phyloP scores from a whole-genome alignment of 2,888 invertebrate species.

The Smittia aterrima region DNA sequence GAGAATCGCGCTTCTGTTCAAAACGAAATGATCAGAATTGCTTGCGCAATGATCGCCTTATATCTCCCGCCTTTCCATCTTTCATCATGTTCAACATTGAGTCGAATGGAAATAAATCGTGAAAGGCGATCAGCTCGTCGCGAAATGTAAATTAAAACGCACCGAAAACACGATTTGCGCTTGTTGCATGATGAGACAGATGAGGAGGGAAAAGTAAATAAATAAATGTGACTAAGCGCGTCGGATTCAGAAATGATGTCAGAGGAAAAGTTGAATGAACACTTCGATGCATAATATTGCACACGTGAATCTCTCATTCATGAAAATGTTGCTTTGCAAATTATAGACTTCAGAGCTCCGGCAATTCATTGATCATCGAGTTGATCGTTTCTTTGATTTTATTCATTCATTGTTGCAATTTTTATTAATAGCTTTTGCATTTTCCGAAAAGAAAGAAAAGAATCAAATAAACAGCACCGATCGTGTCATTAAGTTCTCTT shows the following conservation, averaged over 20 bases:
- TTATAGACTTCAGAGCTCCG: neutral
- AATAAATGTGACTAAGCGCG: neutral
- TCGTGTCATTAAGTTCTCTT: neutral
- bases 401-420: constrained; percentile 5
- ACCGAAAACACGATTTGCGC: neutral
- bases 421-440: constrained; percentile 5
- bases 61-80: too few species aligned
- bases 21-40: too few species aligned
- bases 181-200: constrained; percentile 1
- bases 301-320: neutral
- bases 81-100: neutral
- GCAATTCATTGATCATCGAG: too few species aligned
- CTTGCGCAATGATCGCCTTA: too few species aligned
- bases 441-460: neutral
- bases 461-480: neutral
- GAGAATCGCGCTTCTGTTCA: too few species aligned
- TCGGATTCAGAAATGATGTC: neutral
- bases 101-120: neutral
- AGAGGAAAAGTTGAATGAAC: constrained; percentile 8
- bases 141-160: neutral
- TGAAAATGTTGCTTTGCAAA: neutral
- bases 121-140: neutral
- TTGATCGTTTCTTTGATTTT: neutral
- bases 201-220: constrained; percentile 5
- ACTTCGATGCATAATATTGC: neutral